Evolutionary conservation across 2,113 vertebrate genomes (phyloP).

Genomic region (Pollimyrus isidori): DNA sequence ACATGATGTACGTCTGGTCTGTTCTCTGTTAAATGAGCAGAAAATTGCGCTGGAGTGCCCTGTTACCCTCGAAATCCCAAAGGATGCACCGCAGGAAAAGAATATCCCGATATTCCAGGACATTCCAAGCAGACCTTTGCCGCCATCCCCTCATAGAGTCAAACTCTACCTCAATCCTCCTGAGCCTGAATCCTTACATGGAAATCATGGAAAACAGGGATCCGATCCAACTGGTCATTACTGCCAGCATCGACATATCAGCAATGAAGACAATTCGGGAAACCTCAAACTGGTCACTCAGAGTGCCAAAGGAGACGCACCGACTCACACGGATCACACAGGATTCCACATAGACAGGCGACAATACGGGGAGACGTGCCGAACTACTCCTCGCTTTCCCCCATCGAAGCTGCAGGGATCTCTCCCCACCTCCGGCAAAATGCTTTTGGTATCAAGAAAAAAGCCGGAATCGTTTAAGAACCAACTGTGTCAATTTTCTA

Average conservation of each 20-base stretch:
- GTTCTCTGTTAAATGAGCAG: conserved; percentile 2
- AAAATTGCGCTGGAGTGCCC: conserved; percentile 19
- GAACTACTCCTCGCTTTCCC: background rate
- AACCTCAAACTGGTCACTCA: background rate
- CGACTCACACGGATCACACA: background rate
- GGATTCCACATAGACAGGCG: background rate
- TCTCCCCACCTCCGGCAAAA: background rate
- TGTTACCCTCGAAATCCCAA: conserved; percentile 24
- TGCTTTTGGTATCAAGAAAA: background rate
- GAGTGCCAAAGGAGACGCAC: background rate
- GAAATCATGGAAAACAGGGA: background rate
- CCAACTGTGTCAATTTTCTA: background rate
- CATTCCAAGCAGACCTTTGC: conserved; percentile 11
- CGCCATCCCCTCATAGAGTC: background rate
- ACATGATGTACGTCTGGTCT: conserved; percentile 16
- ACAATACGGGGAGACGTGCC: background rate
- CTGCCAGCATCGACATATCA: background rate
- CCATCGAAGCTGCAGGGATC: background rate
- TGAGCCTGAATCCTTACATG: background rate
- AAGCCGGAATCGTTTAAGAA: background rate
- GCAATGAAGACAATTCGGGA: background rate
- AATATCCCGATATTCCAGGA: background rate
- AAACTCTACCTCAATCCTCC: background rate
- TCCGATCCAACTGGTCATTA: background rate
- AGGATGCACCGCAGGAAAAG: conserved; percentile 12